A percentile compares a stretch with the other conserved stretches of the same genome.
Evolutionary conservation across 2,113 vertebrate genomes (phyloP).

Genomic region (Paedocypris sp.): DNA sequence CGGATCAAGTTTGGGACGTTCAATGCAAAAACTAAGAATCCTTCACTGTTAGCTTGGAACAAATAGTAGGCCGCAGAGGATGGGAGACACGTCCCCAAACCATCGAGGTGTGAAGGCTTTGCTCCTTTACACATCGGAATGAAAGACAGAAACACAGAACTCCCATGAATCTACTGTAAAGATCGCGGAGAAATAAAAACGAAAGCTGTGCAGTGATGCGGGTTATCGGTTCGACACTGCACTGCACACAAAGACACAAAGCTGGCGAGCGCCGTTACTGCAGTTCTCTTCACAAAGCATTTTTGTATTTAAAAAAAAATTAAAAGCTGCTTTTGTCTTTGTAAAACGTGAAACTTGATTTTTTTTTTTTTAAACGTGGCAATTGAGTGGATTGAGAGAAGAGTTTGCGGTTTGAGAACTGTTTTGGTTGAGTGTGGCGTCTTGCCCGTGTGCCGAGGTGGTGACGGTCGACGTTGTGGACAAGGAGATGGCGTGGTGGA

Average conservation of each 20-base stretch:
- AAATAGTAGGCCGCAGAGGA: constrained; percentile 2
- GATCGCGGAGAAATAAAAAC: not conserved
- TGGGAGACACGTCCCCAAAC: constrained; percentile 4
- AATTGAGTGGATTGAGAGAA: too few species aligned
- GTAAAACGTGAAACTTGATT: constrained; percentile 28
- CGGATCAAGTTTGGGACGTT: not conserved
- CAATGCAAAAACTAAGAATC: constrained; percentile 34
- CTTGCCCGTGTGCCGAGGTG: constrained; percentile 26
- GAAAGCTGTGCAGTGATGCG: constrained; percentile 53
- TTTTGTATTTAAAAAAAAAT: constrained; percentile 13
- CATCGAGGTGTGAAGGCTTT: too few species aligned
- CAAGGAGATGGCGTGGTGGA: not conserved
- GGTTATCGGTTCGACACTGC: constrained; percentile 20
- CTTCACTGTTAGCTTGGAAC: constrained; percentile 54
- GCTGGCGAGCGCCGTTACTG: not conserved
- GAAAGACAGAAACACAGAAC: not conserved
- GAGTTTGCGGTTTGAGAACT: too few species aligned
- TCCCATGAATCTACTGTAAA: not conserved
- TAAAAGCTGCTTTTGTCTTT: constrained; percentile 36
- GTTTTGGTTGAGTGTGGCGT: constrained; percentile 71
- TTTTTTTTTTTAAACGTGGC: constrained; percentile 29
- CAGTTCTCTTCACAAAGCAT: constrained; percentile 33
- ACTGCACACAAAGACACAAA: not conserved
- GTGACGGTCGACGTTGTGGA: not conserved
- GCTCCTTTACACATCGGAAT: too few species aligned